Percentiles rank a stretch among this genome's conserved stretches.
Evolutionary conservation across 2,797 vertebrate genomes (phyloP).

Genomic region (Liparis tanakae): DNA sequence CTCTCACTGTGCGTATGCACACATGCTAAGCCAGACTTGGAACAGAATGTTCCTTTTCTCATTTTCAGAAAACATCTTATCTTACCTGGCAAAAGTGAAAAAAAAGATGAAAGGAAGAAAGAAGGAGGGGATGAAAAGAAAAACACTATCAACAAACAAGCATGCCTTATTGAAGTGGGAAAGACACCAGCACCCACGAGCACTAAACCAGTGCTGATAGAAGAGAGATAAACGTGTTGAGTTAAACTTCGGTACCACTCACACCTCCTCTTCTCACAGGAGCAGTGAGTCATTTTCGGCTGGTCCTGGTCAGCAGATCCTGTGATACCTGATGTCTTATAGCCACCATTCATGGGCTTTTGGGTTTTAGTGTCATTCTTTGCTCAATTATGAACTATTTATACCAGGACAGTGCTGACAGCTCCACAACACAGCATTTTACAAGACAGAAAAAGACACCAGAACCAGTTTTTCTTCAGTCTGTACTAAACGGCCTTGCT

Average conservation of each 20-base stretch:
- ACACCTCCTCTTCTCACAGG: constrained; percentile 48
- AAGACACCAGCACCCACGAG: constrained; percentile 38
- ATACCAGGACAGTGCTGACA: background rate
- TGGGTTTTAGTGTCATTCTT: background rate
- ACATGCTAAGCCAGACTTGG: constrained; percentile 78
- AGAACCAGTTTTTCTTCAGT: background rate
- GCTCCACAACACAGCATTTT: constrained; percentile 16
- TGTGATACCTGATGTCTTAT: constrained; percentile 23
- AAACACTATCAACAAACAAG: constrained; percentile 29
- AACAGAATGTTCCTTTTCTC: constrained; percentile 84
- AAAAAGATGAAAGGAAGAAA: constrained; percentile 51
- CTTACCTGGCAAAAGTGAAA: constrained; percentile 67
- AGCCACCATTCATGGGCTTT: constrained; percentile 7
- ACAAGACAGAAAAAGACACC: constrained; percentile 6
- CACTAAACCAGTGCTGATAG: constrained; percentile 11
- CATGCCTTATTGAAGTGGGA: constrained; percentile 24
- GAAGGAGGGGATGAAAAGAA: constrained; percentile 37
- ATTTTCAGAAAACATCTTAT: constrained; percentile 82
- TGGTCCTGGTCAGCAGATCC: constrained; percentile 11
- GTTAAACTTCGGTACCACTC: constrained; percentile 36
- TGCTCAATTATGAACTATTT: background rate
- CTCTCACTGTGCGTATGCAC: constrained; percentile 79
- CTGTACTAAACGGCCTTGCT: constrained; percentile 12
- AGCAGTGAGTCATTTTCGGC: constrained; percentile 49
- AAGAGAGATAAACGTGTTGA: constrained; percentile 17